Percentiles rank a stretch among this genome's conserved stretches.
Conservation (phyloP, 2,113 vertebrate genomes). For the Bothrops jararaca region DNA sequence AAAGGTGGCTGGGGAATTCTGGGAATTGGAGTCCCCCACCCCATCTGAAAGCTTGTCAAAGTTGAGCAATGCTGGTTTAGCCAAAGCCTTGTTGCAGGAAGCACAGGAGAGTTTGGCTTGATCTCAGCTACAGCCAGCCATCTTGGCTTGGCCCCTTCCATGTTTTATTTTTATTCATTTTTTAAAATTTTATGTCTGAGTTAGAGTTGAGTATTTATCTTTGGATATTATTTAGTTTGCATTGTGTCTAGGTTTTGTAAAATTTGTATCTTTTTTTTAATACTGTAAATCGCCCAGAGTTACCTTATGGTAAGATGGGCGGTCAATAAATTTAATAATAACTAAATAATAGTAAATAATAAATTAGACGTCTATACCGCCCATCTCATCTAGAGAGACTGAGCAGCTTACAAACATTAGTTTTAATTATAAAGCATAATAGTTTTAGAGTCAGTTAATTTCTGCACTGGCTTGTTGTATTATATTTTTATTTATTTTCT, state of each 20-base stretch:
- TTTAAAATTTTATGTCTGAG: not conserved
- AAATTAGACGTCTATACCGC: not conserved
- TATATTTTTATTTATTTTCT: too few species aligned
- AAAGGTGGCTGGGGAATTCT: not conserved
- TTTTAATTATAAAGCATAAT: not conserved
- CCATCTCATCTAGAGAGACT: not conserved
- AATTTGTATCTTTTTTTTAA: too few species aligned
- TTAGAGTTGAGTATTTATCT: not conserved
- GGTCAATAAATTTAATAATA: too few species aligned
- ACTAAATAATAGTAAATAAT: not conserved
- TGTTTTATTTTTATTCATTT: not conserved
- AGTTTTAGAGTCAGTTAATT: not conserved
- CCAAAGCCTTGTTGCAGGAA: not conserved
- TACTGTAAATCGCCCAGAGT: too few species aligned
- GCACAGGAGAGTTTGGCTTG: not conserved
- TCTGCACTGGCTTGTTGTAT: too few species aligned
- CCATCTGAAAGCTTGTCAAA: not conserved
- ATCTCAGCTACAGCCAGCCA: not conserved
- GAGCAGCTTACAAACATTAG: not conserved
- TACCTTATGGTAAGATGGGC: too few species aligned
- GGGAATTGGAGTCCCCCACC: not conserved
- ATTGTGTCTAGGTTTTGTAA: too few species aligned
- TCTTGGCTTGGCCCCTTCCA: not conserved
- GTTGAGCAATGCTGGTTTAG: not conserved
- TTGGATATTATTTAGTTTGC: too few species aligned